phyloP scores from a whole-genome alignment of 1,140 invertebrate genomes.

The Myzus persicae region DNA sequence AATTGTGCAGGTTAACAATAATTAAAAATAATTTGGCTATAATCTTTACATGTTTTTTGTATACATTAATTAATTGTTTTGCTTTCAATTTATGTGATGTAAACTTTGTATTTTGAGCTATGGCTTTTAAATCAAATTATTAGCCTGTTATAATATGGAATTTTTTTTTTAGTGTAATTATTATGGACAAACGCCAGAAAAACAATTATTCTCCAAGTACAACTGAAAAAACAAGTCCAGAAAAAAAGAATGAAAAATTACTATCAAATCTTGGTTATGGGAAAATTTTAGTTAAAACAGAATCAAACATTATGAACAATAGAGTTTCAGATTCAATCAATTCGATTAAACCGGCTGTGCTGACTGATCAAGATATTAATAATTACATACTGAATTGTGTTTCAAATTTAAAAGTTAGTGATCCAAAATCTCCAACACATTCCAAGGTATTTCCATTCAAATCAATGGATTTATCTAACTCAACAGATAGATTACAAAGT shows the following conservation, averaged over 20 bases:
- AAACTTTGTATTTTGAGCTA: background rate
- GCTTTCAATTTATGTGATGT: background rate
- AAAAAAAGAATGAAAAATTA: constrained; percentile 48
- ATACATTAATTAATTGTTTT: background rate
- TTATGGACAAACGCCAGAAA: constrained; percentile 43
- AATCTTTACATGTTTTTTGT: background rate
- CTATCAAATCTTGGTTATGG: constrained; percentile 36
- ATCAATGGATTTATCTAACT: constrained; percentile 28
- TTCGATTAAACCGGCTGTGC: constrained; percentile 3
- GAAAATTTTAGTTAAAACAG: constrained; percentile 43
- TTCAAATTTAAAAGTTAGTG: constrained; percentile 49
- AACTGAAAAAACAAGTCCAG: constrained; percentile 11
- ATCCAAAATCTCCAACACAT: constrained; percentile 49
- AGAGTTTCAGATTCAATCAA: background rate
- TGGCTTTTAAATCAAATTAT: background rate
- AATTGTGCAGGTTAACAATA: background rate
- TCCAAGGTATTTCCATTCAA: constrained; percentile 49
- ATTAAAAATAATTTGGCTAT: background rate
- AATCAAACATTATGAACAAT: constrained; percentile 13
- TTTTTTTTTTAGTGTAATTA: constrained; percentile 35
- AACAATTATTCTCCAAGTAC: constrained; percentile 41
- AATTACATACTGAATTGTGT: constrained; percentile 53
- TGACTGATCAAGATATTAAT: constrained; percentile 50
- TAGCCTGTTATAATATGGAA: background rate
- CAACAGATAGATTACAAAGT: constrained; percentile 26